Evolutionary conservation across 2,888 invertebrate species (phyloP).

Genomic region (Diogma glabrata): DNA sequence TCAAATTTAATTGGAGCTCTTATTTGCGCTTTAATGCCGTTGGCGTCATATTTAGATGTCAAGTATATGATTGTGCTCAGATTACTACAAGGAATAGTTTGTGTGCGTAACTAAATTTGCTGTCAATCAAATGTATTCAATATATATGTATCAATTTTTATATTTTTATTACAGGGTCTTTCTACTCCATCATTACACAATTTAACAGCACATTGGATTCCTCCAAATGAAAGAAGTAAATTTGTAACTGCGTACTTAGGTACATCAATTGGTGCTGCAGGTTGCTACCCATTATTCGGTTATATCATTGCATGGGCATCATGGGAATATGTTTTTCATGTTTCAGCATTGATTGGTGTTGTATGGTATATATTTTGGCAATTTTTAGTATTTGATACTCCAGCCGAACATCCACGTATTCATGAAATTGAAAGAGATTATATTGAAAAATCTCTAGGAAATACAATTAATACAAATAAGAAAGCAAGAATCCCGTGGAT

Average conservation of each 20-base stretch:
- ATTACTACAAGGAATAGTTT: slow-evolving; percentile 54
- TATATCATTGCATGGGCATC: slow-evolving; percentile 49
- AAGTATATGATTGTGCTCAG: slow-evolving; percentile 46
- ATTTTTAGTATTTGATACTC: slow-evolving; percentile 49
- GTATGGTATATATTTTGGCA: slow-evolving; percentile 56
- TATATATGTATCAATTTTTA: no score
- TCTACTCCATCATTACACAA: slow-evolving; percentile 64
- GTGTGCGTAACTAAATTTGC: slow-evolving; percentile 40
- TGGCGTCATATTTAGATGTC: slow-evolving; percentile 46
- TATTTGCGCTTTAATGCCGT: slow-evolving; percentile 52
- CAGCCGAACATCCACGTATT: slow-evolving; percentile 53
- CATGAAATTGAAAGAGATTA: slow-evolving; percentile 43
- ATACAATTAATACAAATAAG: slow-evolving; percentile 27
- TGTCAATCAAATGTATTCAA: no score
- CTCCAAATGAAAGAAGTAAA: slow-evolving; percentile 64
- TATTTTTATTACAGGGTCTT: background rate
- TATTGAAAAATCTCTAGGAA: slow-evolving; percentile 44
- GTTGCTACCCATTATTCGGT: slow-evolving; percentile 60
- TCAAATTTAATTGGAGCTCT: slow-evolving; percentile 51
- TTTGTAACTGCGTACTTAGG: slow-evolving; percentile 48
- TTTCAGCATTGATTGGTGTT: slow-evolving; percentile 46
- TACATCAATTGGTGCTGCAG: slow-evolving; percentile 52
- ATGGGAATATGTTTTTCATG: slow-evolving; percentile 62
- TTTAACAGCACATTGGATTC: slow-evolving; percentile 71
- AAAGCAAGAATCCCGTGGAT: slow-evolving; percentile 46